Conservation (phyloP, 2,888 invertebrate genomes). For the Unio delphinus region DNA sequence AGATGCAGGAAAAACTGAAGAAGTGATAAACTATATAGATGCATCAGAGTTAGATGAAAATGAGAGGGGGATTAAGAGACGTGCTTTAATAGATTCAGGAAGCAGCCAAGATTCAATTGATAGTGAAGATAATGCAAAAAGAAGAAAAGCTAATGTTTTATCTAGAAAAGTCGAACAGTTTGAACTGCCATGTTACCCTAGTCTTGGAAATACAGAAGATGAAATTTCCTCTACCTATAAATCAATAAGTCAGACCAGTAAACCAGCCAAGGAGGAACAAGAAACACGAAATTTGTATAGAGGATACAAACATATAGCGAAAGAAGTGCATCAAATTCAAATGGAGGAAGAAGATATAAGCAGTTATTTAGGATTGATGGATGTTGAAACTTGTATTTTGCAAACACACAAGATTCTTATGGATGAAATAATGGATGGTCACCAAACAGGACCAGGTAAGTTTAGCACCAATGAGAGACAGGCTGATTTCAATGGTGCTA, state of each 20-base stretch:
- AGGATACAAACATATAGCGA: constrained; percentile 3
- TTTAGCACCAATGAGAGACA: constrained; percentile 4
- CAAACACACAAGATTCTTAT: constrained; percentile 5
- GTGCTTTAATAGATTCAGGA: too few species aligned
- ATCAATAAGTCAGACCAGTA: too few species aligned
- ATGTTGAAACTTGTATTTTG: neutral
- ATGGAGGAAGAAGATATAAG: neutral
- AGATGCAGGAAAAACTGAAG: neutral
- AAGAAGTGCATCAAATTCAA: neutral
- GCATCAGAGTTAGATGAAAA: neutral
- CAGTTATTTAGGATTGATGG: constrained; percentile 2
- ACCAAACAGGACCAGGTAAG: neutral
- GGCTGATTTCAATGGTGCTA: neutral
- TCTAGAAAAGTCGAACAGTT: too few species aligned
- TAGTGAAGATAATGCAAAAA: too few species aligned
- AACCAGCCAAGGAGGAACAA: neutral
- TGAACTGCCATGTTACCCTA: too few species aligned
- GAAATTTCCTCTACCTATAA: too few species aligned
- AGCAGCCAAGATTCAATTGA: too few species aligned
- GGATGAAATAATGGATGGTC: constrained; percentile 6
- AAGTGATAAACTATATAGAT: neutral
- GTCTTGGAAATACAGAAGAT: too few species aligned
- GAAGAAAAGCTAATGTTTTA: too few species aligned
- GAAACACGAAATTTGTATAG: constrained; percentile 9
- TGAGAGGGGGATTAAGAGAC: too few species aligned